Conservation (phyloP, 1,140 invertebrate genomes). For the Mycetomoellerius zeteki region DNA sequence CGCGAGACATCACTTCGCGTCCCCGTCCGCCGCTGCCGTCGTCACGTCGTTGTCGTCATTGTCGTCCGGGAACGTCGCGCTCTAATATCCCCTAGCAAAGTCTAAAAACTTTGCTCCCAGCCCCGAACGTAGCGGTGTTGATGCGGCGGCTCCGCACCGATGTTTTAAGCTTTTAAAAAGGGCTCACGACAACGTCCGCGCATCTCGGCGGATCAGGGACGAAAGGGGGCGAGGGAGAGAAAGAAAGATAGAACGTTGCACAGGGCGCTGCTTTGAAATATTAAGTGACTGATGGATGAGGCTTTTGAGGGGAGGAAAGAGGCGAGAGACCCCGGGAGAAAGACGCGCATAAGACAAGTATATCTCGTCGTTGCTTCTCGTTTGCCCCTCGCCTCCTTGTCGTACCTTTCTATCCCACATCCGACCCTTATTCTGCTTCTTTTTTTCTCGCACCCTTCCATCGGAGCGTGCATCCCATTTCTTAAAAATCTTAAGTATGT, state of each 20-base stretch:
- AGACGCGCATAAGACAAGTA: conserved; percentile 41
- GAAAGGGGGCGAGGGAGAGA: conserved; percentile 25
- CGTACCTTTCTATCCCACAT: conserved; percentile 2
- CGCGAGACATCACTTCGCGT: conserved; percentile 63
- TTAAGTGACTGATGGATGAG: conserved; percentile 87
- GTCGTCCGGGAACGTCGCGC: conserved; percentile 39
- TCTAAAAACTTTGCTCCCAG: conserved; percentile 83
- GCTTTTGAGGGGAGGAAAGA: conserved; percentile 78
- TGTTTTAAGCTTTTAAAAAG: conserved; percentile 86
- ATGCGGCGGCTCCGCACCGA: conserved; percentile 67
- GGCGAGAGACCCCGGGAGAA: conserved; percentile 17
- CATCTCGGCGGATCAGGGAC: conserved; percentile 53
- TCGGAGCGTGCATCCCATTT: conserved; percentile 32
- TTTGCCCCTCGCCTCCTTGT: conserved; percentile 35
- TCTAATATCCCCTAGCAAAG: conserved; percentile 82
- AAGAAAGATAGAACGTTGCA: conserved; percentile 59
- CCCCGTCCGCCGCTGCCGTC: background rate
- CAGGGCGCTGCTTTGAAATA: conserved; percentile 83
- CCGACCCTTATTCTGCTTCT: conserved; percentile 22
- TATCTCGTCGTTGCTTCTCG: conserved; percentile 37
- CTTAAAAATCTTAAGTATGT: conserved; percentile 61
- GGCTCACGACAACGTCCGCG: conserved; percentile 31
- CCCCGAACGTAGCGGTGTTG: conserved; percentile 73
- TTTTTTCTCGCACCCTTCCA: background rate
- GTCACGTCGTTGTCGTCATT: background rate